Evolutionary conservation across 2,113 vertebrate genomes (phyloP), one percentile per base, ranked within the genome.

Genomic region (Trinectes maculatus): DNA sequence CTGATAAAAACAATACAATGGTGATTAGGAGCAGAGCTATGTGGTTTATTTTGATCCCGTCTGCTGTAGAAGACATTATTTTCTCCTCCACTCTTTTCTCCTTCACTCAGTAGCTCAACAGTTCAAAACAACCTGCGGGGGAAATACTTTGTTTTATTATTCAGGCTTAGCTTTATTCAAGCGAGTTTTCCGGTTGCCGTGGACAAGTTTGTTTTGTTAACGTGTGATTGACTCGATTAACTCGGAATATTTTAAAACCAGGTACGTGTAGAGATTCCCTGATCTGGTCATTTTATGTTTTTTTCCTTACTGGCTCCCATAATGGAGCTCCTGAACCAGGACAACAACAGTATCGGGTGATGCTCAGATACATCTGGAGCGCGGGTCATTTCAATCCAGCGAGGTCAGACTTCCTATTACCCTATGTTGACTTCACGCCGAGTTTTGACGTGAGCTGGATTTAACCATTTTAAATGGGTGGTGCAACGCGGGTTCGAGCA

Each of bases 331-430:
- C 22, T 46, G 39, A 28, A 61, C 44, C 36, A 25, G 24, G 11
- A 40, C 40, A 21, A 46, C 66, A 64, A 29, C 42, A 61, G 63
- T 44, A 47, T 71, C 43, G 46, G 54, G n/a, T 64, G 39, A 43
- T 65, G 55, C 63, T 60, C 51, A 34, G 67, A 72, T 63, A 59
- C 60, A 73, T 76, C 57, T 75, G 59, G 36, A 31, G 58, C 0
- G 9, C 4, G 2, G 85, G 85, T 82, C 73, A 68, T 84, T 82
- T 72, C 58, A 80, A 84, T 82, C 57, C 78, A 49, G 48, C 25
- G 3, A 34, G 78, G 81, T 77, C 75, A 80, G 72, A 36, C 53
- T 77, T 71, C 57, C 75, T 49, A 82, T 83, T 83, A 85, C 65
- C 82, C 85, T 61, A 57, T 56, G 62, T 71, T 76, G 79, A 77